Evolutionary conservation across 2,113 vertebrate species (phyloP).

Genomic region (Laticauda colubrina): DNA sequence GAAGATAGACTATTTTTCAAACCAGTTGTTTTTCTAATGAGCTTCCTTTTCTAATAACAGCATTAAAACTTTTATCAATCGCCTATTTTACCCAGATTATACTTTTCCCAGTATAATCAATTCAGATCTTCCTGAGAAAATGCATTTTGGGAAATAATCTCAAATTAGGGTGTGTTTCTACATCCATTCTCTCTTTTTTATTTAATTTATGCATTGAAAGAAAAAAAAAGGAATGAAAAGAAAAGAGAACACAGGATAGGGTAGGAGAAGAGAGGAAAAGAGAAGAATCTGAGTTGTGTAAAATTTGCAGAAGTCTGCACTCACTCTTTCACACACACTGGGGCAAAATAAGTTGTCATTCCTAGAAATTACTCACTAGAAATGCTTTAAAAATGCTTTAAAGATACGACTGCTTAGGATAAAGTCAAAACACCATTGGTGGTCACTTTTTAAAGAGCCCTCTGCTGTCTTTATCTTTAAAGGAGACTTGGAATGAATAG

Average conservation of each 20-base stretch:
- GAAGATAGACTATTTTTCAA: not conserved
- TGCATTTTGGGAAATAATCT: not conserved
- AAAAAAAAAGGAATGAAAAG: not conserved
- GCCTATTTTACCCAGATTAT: not conserved
- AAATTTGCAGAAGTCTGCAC: not conserved
- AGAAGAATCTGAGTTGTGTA: not conserved
- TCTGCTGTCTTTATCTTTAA: not conserved
- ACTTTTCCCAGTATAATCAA: not conserved
- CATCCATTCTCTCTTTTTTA: not conserved
- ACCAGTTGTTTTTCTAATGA: conserved; percentile 3
- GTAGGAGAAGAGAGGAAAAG: not conserved
- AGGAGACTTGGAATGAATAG: not conserved
- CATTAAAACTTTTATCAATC: not conserved
- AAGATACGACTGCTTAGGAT: not conserved
- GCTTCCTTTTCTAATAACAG: not conserved
- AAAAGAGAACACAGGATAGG: not conserved
- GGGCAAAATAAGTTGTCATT: not conserved
- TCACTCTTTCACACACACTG: not conserved
- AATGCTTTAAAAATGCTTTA: not conserved
- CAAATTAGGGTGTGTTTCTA: not conserved
- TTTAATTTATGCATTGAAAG: not conserved
- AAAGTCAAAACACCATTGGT: not conserved
- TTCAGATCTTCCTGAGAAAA: not conserved
- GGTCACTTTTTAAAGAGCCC: not conserved
- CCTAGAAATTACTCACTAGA: not conserved